phyloP scores from a whole-genome alignment of 2,113 vertebrate genomes.

The Anguilla japonica region DNA sequence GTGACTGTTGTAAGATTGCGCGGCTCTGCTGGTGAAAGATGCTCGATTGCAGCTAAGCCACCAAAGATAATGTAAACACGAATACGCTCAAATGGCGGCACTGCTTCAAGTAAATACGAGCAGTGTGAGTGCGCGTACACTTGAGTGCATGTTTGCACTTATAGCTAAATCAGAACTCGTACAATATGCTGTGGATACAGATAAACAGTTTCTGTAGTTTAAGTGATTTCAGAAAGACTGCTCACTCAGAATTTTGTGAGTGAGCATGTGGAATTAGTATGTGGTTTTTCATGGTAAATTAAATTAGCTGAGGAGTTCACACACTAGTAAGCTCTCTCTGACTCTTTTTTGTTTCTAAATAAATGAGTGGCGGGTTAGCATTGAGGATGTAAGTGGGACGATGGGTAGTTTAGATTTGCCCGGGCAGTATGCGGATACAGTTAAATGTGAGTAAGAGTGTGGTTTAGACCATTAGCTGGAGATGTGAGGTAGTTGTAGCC shows the following conservation, averaged over 20 bases:
- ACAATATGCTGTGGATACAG: too few relatives aligned
- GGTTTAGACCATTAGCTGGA: not conserved
- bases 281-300: too few relatives aligned
- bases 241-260: too few relatives aligned
- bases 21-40: constrained; percentile 12
- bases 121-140: not conserved
- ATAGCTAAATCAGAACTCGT: too few relatives aligned
- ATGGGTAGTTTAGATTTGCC: not conserved
- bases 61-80: constrained; percentile 32
- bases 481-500: not conserved
- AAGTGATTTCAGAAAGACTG: too few relatives aligned
- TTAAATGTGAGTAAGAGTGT: not conserved
- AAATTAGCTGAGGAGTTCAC: too few relatives aligned
- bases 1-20: not conserved
- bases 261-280: too few relatives aligned
- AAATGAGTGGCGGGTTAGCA: too few relatives aligned
- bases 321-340: too few relatives aligned
- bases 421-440: too few relatives aligned
- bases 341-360: too few relatives aligned
- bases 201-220: not conserved
- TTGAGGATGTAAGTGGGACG: too few relatives aligned
- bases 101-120: constrained; percentile 29
- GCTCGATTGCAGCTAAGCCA: not conserved
- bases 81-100: constrained; percentile 33
- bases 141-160: not conserved